These are phyloP conservation scores for Therioaphis trifolii DNA, from an alignment of 2,888 invertebrate species.

Conservation along the genomic window DNA sequence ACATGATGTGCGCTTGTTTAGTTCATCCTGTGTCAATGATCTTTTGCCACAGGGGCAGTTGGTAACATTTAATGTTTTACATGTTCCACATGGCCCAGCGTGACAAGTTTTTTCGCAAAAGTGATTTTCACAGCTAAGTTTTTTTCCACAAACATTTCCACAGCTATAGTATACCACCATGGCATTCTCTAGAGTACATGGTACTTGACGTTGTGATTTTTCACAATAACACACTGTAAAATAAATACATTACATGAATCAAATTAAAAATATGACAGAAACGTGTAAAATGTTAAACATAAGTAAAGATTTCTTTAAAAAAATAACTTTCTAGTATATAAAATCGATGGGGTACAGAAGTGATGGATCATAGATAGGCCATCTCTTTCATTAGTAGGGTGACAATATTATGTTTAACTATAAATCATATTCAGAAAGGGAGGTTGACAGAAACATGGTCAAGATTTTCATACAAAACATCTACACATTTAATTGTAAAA, in stretches of 20 bases:
- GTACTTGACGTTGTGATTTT: constrained; percentile 73
- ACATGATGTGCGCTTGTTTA: constrained; percentile 76
- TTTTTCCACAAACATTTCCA: constrained; percentile 74
- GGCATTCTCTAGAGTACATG: constrained; percentile 74
- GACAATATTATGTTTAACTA: no score
- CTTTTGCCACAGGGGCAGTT: constrained; percentile 84
- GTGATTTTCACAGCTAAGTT: constrained; percentile 78
- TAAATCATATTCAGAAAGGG: no score
- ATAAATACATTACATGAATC: not conserved
- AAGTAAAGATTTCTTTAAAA: no score
- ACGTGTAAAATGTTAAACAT: no score
- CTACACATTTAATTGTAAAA: no score
- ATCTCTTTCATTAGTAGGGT: no score
- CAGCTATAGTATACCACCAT: constrained; percentile 70
- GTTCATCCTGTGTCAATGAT: constrained; percentile 69
- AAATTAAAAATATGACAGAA: not conserved
- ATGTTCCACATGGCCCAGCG: constrained; percentile 73
- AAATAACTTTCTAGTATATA: no score
- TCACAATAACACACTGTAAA: constrained; percentile 78
- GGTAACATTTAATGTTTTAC: constrained; percentile 73
- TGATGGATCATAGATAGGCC: no score
- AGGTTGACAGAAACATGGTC: no score
- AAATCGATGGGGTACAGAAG: no score
- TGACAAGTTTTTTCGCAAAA: constrained; percentile 78
- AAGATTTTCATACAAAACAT: no score